Conservation (phyloP, 2,888 invertebrate species). For the Pristionchus exspectatus region DNA sequence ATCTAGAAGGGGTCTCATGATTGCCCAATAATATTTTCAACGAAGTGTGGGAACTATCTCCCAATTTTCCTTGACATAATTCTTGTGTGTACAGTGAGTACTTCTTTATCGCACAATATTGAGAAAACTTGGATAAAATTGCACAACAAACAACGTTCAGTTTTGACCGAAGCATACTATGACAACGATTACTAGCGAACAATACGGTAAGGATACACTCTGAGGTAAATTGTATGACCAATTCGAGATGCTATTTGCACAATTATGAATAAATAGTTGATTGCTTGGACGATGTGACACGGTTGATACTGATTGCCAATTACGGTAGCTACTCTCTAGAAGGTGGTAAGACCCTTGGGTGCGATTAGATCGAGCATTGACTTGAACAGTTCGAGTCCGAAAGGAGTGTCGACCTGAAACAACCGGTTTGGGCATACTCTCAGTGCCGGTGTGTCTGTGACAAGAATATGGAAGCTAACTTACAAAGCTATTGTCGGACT, state of each 20-base stretch:
- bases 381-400: slow-evolving; percentile 30
- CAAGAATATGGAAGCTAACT: not conserved
- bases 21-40: not conserved
- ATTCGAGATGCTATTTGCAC: not conserved
- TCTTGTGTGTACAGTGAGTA: not conserved
- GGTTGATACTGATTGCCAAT: too few relatives aligned
- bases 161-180: not conserved
- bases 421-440: not conserved
- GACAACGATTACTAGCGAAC: not conserved
- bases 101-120: not conserved
- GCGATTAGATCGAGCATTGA: slow-evolving; percentile 4
- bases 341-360: slow-evolving; percentile 44
- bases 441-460: not conserved
- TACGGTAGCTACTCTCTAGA: slow-evolving; percentile 18
- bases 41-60: not conserved
- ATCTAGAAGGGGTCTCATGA: not conserved
- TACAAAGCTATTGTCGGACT: slow-evolving; percentile 54
- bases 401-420: slow-evolving; percentile 28
- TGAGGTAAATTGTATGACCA: not conserved
- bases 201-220: not conserved
- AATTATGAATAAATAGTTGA: not conserved
- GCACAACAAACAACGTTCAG: not conserved
- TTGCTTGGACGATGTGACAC: slow-evolving; percentile 21
- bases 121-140: not conserved
- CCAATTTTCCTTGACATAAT: not conserved